phyloP scores from a whole-genome alignment of 2,113 vertebrate species.

The Poeciliopsis turrubarensis region DNA sequence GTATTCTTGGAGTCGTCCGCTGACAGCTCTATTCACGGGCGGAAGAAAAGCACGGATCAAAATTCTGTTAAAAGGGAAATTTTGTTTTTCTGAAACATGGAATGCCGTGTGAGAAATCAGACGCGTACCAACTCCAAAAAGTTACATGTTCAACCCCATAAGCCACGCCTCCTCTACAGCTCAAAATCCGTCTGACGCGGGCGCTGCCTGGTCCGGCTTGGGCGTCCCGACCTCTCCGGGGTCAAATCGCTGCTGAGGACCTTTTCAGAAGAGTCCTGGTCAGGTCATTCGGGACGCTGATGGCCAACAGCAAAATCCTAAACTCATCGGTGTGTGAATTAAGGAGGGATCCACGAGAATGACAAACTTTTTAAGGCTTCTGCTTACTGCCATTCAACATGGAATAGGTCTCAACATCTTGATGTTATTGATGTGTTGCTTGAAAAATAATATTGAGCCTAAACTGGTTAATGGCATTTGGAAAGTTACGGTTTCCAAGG shows the following conservation, averaged over 20 bases:
- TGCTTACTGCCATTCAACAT: background rate
- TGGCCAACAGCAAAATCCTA: background rate
- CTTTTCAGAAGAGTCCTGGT: too few species aligned
- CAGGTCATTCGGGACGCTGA: too few species aligned
- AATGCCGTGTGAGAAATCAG: background rate
- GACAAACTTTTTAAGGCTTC: background rate
- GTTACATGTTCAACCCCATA: background rate
- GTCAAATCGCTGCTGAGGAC: too few species aligned
- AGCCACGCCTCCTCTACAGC: background rate
- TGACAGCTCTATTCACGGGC: background rate
- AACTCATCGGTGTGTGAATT: background rate
- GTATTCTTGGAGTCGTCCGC: background rate
- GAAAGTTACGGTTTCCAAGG: background rate
- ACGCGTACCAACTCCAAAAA: background rate
- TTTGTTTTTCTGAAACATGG: background rate
- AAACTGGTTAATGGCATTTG: background rate
- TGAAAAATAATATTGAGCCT: background rate
- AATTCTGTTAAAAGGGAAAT: background rate
- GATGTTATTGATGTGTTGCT: background rate
- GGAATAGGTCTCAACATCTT: background rate
- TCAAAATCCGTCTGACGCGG: background rate
- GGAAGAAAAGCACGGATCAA: background rate
- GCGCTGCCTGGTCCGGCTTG: too few species aligned
- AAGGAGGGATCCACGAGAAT: background rate
- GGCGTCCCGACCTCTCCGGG: too few species aligned